Evolutionary conservation across 2,113 vertebrate species (phyloP), one percentile per base, ranked within the genome.

Genomic region (Gallinago paraguaiae): DNA sequence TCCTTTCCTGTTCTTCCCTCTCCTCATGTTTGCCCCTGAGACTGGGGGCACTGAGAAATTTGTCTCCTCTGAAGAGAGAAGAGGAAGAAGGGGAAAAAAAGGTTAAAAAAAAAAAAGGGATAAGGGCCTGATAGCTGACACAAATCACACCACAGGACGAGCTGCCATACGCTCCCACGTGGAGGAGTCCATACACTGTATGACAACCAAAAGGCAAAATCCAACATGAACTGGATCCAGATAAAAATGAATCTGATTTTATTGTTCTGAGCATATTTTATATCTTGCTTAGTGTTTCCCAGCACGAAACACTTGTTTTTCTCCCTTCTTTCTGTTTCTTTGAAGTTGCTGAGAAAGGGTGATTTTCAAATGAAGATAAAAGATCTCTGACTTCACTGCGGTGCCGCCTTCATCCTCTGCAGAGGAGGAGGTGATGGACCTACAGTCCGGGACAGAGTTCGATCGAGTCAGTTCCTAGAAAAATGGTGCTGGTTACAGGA

Each of bases 71-170:
- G 46, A 82, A 81, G 50, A 78, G 28, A 48, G 35, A 77, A n/a
- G 25, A 50, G 16, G 27, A 60, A 59, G 70, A 83, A 53, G 53
- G 15, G 46, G 48, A 24, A 59, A 37, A 28, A 16, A 33, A 7
- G 45, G 11, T 3, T 1, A 15, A 19, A 35, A 41, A 48, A 35
- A 14, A 45, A 48, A 27, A 20, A 54, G 16, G 41, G 22, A 7
- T 17, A 31, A 86, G 85, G 7, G 41, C 51, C 28, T 14, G 24
- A 10, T 35, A 43, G 59, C 33, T 77, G 41, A 16, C 56, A 46
- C 31, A 33, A 23, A 46, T 24, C 41, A 8, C 0, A 0, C 6
- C 7, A 1, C 18, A 31, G 35, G 19, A 24, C 24, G 24, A 8
- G 23, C 63, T 84, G 57, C 17, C 10, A 0, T 16, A 4, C 7